Conservation (phyloP, 2,797 vertebrate species). For the Poeciliopsis paucimaculata region DNA sequence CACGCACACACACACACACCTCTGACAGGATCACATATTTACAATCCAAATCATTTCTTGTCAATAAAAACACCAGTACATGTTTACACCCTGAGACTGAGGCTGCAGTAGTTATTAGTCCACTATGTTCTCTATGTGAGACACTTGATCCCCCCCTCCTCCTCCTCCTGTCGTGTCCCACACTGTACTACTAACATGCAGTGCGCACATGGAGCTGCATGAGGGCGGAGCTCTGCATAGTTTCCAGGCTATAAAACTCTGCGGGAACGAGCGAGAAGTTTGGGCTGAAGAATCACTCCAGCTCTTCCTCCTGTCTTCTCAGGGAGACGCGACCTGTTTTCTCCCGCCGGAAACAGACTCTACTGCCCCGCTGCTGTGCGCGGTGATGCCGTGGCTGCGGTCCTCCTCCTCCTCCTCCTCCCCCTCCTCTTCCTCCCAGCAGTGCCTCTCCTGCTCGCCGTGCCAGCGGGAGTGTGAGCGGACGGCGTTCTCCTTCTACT, state of each 20-base stretch:
- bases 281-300: constrained; percentile 22
- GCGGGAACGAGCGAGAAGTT: constrained; percentile 12
- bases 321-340: neutral
- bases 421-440: neutral
- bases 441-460: constrained; percentile 75
- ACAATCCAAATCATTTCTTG: neutral
- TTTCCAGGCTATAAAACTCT: constrained; percentile 46
- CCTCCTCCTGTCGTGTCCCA: neutral
- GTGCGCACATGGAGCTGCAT: constrained; percentile 37
- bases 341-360: neutral
- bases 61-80: neutral
- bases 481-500: constrained; percentile 92
- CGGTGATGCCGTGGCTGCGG: constrained; percentile 86
- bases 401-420: constrained; percentile 42
- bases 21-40: neutral
- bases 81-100: neutral
- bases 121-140: constrained; percentile 58
- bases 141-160: constrained; percentile 20
- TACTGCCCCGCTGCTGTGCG: neutral
- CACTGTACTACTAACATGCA: constrained; percentile 41
- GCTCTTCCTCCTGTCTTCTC: neutral
- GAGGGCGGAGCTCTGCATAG: neutral
- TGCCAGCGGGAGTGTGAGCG: constrained; percentile 90
- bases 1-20: neutral
- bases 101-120: constrained; percentile 9